phyloP scores from a whole-genome alignment of 2,797 vertebrate genomes.

The Neoniphon sammara region DNA sequence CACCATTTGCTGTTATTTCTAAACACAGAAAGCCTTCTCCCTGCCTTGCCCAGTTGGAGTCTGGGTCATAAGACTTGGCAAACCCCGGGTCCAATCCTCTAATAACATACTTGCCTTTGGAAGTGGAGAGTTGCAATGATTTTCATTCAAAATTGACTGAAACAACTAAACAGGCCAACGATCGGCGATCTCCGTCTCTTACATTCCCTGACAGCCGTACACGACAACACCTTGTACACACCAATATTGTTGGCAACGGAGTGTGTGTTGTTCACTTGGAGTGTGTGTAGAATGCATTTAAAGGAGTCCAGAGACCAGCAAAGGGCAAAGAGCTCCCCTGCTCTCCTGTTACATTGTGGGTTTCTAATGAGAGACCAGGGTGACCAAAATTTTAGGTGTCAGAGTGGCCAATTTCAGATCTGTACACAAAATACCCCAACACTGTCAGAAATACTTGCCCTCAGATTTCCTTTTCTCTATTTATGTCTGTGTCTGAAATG shows the following conservation, averaged over 20 bases:
- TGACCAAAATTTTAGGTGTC: constrained; percentile 67
- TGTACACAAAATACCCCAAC: constrained; percentile 33
- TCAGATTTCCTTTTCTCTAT: constrained; percentile 53
- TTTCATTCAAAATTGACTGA: background rate
- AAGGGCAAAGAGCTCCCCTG: constrained; percentile 34
- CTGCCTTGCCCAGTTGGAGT: constrained; percentile 5
- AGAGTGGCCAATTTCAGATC: constrained; percentile 50
- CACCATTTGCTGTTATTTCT: background rate
- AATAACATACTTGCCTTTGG: background rate
- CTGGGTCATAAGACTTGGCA: constrained; percentile 11
- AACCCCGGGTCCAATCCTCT: background rate
- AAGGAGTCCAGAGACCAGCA: constrained; percentile 20
- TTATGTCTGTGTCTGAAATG: constrained; percentile 57
- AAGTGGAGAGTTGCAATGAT: background rate
- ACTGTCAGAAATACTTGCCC: constrained; percentile 42
- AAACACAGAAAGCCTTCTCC: constrained; percentile 29
- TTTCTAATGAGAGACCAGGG: constrained; percentile 66
- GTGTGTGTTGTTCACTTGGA: constrained; percentile 11
- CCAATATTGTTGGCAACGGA: constrained; percentile 1
- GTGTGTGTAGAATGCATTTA: constrained; percentile 4
- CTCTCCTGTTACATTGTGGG: constrained; percentile 52
- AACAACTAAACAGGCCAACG: background rate
- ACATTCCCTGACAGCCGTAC: constrained; percentile 5
- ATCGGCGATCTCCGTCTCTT: background rate
- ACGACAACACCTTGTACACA: constrained; percentile 12